Base-by-base conservation (phyloP, 2,113 vertebrate species). In the Chlamydotis undulata region DNA sequence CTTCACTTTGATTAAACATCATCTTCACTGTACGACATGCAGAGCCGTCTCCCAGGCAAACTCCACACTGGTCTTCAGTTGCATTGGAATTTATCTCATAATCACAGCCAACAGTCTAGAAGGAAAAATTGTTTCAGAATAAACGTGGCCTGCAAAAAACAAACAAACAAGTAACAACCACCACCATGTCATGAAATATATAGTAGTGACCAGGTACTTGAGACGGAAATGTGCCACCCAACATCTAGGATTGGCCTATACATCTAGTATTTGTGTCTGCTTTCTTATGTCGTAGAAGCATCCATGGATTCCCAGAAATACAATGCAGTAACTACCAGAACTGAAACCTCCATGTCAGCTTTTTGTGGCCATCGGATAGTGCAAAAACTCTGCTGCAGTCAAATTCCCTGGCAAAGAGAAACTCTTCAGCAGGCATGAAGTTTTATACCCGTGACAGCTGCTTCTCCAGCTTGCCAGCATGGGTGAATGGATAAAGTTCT, bases 51-150 rank as follows among this genome's bases (percentile, higher is more conserved):
- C 99, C 99, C 22, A 99, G 97, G 95, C 99, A 99, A 65, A 99
- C 98, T 9, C 99, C 99, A 60, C 99, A 99, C 61, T 98, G 98
- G 87, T 99, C 99, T 96, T 99, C 99, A 13, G 98, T 98, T 6
- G 99, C 99, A 0, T 98, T 99, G 33, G 99, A 99, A 95, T 99
- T 98, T 21, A 99, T 99, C 93, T 99, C 99, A 82, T 98, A 99
- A 98, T 99, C 99, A 97, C 99, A 99, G 94, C 99, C 99, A 3
- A 99, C 98, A 69, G 96, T 96, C 99, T 99, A 90, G 52, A 78
- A 87, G 61, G 39, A 96, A 95, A 84, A 91, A 82, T 18, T 71
- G 12, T 26, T 53, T 91, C 56, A 94, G 60, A 71, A 50, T 94
- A 87, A 97, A 68, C 11, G 39, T 33, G 26, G 22, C 1, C 6